Percentiles rank a stretch among this genome's conserved stretches.
These are phyloP conservation scores for Bactericera cockerelli DNA, from an alignment of 1,140 invertebrate species.

Conservation along the genomic window DNA sequence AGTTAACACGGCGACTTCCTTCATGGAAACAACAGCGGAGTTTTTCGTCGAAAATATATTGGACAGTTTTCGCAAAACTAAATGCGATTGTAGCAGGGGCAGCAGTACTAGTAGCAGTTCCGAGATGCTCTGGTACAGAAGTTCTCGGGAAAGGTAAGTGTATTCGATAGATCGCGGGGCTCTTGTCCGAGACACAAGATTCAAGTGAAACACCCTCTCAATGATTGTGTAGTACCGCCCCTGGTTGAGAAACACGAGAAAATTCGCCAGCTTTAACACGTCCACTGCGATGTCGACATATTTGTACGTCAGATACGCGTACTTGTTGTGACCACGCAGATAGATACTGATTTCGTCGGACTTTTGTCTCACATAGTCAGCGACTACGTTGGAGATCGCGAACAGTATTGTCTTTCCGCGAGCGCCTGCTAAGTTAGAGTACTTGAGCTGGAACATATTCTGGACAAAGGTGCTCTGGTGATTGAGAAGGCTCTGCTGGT, in stretches of 20 bases:
- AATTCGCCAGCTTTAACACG: slow-evolving; percentile 40
- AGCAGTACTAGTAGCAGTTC: slow-evolving; percentile 29
- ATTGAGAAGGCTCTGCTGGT: neutral
- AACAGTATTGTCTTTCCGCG: neutral
- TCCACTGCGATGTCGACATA: slow-evolving; percentile 36
- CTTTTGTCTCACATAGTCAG: neutral
- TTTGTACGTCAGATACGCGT: slow-evolving; percentile 12
- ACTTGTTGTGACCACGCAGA: neutral
- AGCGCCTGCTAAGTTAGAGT: neutral
- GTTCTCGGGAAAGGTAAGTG: slow-evolving; percentile 42
- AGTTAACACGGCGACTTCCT: slow-evolving; percentile 13
- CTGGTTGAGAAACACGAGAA: slow-evolving; percentile 41
- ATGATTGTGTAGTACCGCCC: slow-evolving; percentile 41
- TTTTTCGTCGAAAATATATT: slow-evolving; percentile 12
- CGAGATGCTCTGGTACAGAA: slow-evolving; percentile 50
- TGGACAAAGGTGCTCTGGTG: neutral
- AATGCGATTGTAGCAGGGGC: slow-evolving; percentile 26
- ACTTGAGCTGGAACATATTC: slow-evolving; percentile 5
- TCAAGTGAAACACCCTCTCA: slow-evolving; percentile 36
- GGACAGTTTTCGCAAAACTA: slow-evolving; percentile 35
- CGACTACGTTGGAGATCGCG: neutral
- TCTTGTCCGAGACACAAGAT: slow-evolving; percentile 34
- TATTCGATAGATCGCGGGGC: slow-evolving; percentile 37
- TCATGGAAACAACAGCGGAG: neutral
- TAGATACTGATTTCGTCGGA: neutral